Evolutionary conservation across 2,113 vertebrate species (phyloP), one percentile per base, ranked within the genome.

Genomic region (Arothron firmamentum): DNA sequence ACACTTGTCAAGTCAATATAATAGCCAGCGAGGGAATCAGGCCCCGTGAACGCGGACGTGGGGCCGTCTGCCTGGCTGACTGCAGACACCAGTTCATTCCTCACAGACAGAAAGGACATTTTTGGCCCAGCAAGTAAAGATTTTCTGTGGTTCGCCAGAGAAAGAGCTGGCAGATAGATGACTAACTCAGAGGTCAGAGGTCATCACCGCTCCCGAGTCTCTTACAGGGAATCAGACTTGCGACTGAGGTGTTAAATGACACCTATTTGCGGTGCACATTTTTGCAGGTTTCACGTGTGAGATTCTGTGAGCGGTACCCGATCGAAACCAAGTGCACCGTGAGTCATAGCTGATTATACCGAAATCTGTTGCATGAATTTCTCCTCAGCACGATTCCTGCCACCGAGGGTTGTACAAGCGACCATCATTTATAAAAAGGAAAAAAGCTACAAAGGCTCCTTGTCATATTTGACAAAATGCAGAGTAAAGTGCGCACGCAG

Each of bases 1-100:
- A 74, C 74, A 74, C 65, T 55, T 75, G 77, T 79, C 72, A 67
- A 13, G 46, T 71, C 68, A 13, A 17, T 53, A 54, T 54, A 67
- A 67, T 53, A 25, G 53, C 38, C 42, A 16, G 47, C 4, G 50
- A 8, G 53, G 61, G 66, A 51, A 51, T 52, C 54, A 28, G 55
- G 19, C 0, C 56, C 76, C 60, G 59, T 78, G 75, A 66, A 56
- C 4, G 0, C 7, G 21, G 58, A 53, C 56, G 59, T 46, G 56
- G 21, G 21, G 21, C 19, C 11, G 14, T 13, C 42, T 43, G 10
- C 15, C 10, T 12, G 42, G 15, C 42, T 43, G 21, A 3, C 25
- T 28, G 25, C 25, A 28, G 25, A 28, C 25, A 7, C 34, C 34
- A 4, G 34, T 12, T 38, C 34, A 10, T 12, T 38, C 12, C 11